Conservation (phyloP, 2,113 vertebrate species). For the Pterophyllum scalare region DNA sequence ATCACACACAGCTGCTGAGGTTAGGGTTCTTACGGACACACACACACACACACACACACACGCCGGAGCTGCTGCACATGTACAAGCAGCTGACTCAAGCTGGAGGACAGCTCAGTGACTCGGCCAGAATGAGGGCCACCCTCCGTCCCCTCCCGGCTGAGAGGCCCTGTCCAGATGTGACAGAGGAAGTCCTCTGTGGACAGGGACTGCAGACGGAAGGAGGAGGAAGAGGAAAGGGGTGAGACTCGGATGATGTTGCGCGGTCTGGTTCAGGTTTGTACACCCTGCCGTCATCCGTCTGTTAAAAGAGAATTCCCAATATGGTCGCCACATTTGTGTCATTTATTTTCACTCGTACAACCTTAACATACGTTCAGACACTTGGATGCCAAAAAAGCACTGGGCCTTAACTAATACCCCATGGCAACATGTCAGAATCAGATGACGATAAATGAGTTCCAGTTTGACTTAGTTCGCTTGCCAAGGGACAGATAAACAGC, state of each 20-base stretch:
- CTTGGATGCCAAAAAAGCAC: conserved; percentile 33
- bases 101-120: not conserved
- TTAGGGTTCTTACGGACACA: not conserved
- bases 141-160: conserved; percentile 20
- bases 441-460: conserved; percentile 49
- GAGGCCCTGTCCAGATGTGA: conserved; percentile 34
- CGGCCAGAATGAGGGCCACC: conserved; percentile 12
- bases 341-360: conserved; percentile 53
- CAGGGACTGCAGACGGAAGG: not conserved
- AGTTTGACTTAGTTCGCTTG: conserved; percentile 43
- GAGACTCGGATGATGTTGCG: conserved; percentile 24
- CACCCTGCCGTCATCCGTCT: conserved; percentile 16
- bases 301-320: conserved; percentile 41
- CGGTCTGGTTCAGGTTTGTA: conserved; percentile 60
- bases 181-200: not conserved
- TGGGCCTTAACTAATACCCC: conserved; percentile 30
- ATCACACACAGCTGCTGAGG: conserved; percentile 64
- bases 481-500: conserved; percentile 41
- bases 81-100: conserved; percentile 21
- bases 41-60: conserved; percentile 13
- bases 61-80: not conserved
- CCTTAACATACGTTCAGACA: conserved; percentile 59
- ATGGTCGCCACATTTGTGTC: conserved; percentile 62
- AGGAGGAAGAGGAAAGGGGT: not conserved
- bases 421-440: conserved; percentile 35